Evolutionary conservation across 2,888 invertebrate species (phyloP).

Genomic region (Heliconius ismenius): DNA sequence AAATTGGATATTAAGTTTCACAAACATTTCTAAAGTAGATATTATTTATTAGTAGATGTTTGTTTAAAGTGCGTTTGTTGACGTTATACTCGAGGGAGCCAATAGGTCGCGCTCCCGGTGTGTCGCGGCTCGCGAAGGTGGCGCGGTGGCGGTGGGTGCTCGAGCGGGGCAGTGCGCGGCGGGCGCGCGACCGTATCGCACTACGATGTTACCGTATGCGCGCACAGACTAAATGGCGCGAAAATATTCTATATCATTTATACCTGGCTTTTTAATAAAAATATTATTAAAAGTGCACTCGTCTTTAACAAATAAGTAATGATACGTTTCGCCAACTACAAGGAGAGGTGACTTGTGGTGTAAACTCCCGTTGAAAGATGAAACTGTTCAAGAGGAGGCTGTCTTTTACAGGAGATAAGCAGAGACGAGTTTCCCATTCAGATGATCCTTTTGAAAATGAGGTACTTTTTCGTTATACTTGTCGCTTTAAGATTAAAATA

Average conservation of each 20-base stretch:
- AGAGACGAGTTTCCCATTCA: conserved; percentile 70
- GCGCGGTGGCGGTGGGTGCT: conserved; percentile 46
- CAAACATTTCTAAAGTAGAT: neutral
- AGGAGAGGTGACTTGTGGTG: conserved; percentile 52
- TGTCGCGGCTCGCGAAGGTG: conserved; percentile 47
- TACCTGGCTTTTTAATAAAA: conserved; percentile 48
- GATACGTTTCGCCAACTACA: conserved; percentile 52
- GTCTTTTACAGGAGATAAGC: conserved; percentile 78
- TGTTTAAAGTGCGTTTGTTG: conserved; percentile 9
- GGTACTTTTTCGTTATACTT: conserved; percentile 55
- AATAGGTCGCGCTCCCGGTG: conserved; percentile 40
- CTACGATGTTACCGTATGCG: conserved; percentile 47
- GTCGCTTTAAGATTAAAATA: neutral
- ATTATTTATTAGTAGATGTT: neutral
- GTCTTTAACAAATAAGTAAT: conserved; percentile 52
- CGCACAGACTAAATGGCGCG: conserved; percentile 55
- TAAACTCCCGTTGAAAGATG: conserved; percentile 62
- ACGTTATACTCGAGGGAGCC: conserved; percentile 43
- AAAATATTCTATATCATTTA: conserved; percentile 42
- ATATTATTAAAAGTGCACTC: conserved; percentile 37
- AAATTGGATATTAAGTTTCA: neutral
- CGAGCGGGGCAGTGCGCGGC: conserved; percentile 67
- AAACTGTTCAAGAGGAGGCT: conserved; percentile 80
- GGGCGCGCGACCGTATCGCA: conserved; percentile 73
- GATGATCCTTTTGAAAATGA: conserved; percentile 78